Conservation (phyloP, 2,113 vertebrate genomes). For the Entomyzon cyanotis region DNA sequence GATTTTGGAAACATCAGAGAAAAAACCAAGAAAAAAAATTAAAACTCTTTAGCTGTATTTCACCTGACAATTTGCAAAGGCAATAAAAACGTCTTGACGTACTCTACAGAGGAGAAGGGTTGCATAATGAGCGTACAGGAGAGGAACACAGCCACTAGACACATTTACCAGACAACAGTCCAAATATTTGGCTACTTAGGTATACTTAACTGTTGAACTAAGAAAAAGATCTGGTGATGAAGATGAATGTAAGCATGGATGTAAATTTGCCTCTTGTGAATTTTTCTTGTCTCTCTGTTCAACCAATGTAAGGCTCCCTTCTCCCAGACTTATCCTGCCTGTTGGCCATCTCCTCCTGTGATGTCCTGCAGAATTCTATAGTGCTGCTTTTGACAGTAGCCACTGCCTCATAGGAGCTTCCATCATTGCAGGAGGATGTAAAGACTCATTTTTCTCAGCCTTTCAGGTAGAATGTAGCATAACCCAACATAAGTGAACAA, state of each 20-base stretch:
- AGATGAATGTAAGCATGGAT: not conserved
- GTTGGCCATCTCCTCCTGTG: not conserved
- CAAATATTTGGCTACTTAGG: not conserved
- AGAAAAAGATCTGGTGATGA: not conserved
- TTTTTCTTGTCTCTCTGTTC: not conserved
- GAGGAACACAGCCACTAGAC: not conserved
- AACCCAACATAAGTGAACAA: not conserved
- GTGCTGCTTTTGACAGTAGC: fast-evolving
- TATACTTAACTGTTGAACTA: not conserved
- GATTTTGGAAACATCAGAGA: not conserved
- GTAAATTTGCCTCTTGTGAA: not conserved
- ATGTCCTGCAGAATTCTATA: not conserved
- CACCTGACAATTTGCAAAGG: not conserved
- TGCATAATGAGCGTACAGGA: not conserved
- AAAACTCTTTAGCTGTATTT: not conserved
- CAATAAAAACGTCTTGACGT: not conserved
- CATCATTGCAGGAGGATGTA: not conserved
- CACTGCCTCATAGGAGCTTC: not conserved
- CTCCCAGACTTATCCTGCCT: not conserved
- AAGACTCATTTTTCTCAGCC: not conserved
- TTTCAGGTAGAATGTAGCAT: not conserved
- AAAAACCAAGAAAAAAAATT: not conserved
- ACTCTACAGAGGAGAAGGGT: not conserved
- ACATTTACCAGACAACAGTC: not conserved
- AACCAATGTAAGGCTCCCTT: not conserved